phyloP scores from a whole-genome alignment of 1,140 invertebrate species.

The Drosophila nannoptera region DNA sequence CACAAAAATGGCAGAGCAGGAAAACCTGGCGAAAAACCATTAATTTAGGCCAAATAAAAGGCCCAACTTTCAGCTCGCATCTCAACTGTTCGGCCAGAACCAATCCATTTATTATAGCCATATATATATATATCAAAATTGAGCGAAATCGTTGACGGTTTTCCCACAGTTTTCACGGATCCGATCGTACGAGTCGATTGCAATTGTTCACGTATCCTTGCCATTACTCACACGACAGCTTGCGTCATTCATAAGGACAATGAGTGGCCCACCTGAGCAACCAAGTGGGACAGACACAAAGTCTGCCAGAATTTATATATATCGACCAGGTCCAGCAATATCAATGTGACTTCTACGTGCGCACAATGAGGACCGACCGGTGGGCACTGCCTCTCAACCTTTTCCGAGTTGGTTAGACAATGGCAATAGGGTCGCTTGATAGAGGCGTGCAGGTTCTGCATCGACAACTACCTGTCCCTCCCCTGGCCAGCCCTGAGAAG shows the following conservation, averaged over 20 bases:
- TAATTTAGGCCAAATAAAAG: conserved; percentile 18
- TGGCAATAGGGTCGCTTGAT: conserved; percentile 66
- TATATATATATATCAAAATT: conserved; percentile 10
- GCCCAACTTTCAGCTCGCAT: conserved; percentile 1
- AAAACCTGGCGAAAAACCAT: conserved; percentile 14
- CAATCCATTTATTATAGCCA: conserved; percentile 10
- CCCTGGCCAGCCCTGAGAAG: conserved; percentile 58
- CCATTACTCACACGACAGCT: conserved; percentile 68
- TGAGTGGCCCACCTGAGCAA: conserved; percentile 54
- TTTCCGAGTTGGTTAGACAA: conserved; percentile 46
- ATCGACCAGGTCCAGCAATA: conserved; percentile 37
- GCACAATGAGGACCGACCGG: conserved; percentile 53
- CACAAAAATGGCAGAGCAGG: conserved; percentile 29
- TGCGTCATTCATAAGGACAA: conserved; percentile 73
- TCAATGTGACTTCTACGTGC: conserved; percentile 59
- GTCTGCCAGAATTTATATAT: conserved; percentile 62
- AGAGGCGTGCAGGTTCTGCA: conserved; percentile 75
- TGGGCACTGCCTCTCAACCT: conserved; percentile 50
- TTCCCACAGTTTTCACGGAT: conserved; percentile 59
- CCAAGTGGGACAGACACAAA: conserved; percentile 45
- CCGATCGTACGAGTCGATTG: conserved; percentile 5
- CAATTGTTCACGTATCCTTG: conserved; percentile 59
- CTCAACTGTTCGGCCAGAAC: conserved; percentile 6
- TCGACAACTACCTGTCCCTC: conserved; percentile 46
- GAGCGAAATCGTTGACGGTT: neutral